Base-by-base conservation (phyloP, 1,140 invertebrate species). In the Macrostomum lignano region DNA sequence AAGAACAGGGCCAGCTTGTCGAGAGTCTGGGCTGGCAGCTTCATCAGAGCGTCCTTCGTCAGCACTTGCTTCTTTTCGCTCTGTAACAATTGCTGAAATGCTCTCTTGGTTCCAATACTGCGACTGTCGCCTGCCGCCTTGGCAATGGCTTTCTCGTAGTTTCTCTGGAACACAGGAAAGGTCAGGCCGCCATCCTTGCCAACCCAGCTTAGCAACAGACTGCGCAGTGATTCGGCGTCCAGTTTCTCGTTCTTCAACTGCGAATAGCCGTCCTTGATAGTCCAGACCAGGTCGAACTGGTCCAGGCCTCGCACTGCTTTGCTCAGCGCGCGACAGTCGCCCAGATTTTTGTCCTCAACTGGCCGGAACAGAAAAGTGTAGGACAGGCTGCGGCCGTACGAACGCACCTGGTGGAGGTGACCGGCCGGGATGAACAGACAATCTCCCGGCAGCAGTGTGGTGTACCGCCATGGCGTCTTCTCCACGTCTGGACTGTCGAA, bases 351-450 rank as follows among this genome's bases (percentile, higher is more conserved):
- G 1, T 41, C 36, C 1, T 30, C 21, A 1, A 44, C 32, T 0
- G 48, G 45, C 4, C 47, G 35, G 31, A 51, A 53, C 25, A 44
- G 42, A 0, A 52, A 40, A 1, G 47, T 49, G 15, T 38, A 48
- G 2, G 55, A 55, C 3, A 55, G 37, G 17, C 49, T 46, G 9
- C 52, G 43, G 2, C 55, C 55, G 29, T 50, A 48, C 3, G 55
- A 52, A 11, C 52, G 38, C 0, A 56, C 49, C 21, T 58, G 52
- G 36, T 56, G 51, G 9, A 58, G 35, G 25, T 51, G 47, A 15
- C 46, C n/a, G 33, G 51, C 48, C 7, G 53, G 55, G n/a, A 55
- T 43, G 33, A 48, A 46, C 6, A 58, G 45, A 40, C 55, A 58
- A 32, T 58, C 53, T 6, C 55, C 53, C 20, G 42, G 40, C 19